Evolutionary conservation across 2,113 vertebrate genomes (phyloP).

Genomic region (Tylochromis polylepis): DNA sequence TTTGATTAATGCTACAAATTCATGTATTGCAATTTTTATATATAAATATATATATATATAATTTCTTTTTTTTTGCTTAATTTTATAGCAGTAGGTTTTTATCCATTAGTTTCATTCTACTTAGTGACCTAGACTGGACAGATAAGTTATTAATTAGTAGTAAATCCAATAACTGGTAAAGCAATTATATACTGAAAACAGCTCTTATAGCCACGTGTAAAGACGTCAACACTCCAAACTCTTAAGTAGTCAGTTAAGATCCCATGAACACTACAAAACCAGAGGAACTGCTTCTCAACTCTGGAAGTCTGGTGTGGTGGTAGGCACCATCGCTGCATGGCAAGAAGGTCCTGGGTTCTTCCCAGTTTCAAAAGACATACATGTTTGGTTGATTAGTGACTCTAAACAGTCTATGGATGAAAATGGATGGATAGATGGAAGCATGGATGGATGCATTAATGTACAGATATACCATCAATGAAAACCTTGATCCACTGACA

Average conservation of each 20-base stretch:
- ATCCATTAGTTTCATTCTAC: background rate
- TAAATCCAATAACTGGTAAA: background rate
- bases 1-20: background rate
- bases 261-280: background rate
- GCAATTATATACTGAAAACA: background rate
- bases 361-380: background rate
- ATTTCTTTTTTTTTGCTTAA: too few relatives aligned
- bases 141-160: background rate
- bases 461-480: background rate
- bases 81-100: background rate
- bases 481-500: background rate
- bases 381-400: background rate
- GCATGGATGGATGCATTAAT: background rate
- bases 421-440: background rate
- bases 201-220: background rate
- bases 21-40: background rate
- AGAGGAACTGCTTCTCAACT: background rate
- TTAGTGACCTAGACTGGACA: background rate
- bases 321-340: background rate
- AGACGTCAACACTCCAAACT: background rate
- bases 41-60: too few relatives aligned
- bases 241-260: background rate
- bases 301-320: background rate
- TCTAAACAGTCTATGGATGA: background rate
- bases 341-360: background rate